phyloP scores from a whole-genome alignment of 2,888 invertebrate genomes.

The Steinernema scapterisci region DNA sequence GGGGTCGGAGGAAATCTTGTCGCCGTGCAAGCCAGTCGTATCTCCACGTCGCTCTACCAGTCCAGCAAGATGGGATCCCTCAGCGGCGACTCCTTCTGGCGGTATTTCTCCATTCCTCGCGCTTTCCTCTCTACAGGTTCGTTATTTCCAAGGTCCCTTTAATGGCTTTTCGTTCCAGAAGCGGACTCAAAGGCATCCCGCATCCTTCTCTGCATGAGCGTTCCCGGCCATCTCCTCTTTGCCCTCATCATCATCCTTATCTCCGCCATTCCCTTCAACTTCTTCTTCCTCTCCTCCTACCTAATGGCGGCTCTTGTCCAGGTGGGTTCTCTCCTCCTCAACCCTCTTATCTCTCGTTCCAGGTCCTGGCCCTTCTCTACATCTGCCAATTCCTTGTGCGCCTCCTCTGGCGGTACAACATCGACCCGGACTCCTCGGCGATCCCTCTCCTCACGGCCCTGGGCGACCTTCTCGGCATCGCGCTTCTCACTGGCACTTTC shows the following conservation, averaged over 20 bases:
- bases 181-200: constrained; percentile 54
- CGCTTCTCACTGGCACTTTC: constrained; percentile 36
- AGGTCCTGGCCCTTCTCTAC: constrained; percentile 60
- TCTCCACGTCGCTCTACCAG: constrained; percentile 54
- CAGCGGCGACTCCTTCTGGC: constrained; percentile 11
- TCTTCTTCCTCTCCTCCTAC: constrained; percentile 41
- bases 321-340: constrained; percentile 27
- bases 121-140: constrained; percentile 37
- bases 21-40: constrained; percentile 58
- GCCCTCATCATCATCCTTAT: constrained; percentile 49
- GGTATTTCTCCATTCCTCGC: constrained; percentile 30
- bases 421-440: constrained; percentile 53
- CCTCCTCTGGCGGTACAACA: constrained; percentile 53
- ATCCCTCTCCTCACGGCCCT: constrained; percentile 62
- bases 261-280: constrained; percentile 45
- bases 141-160: neutral
- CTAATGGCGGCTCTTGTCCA: constrained; percentile 32
- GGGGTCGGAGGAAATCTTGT: constrained; percentile 61
- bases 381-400: constrained; percentile 59
- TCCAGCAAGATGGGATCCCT: constrained; percentile 38
- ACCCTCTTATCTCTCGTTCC: constrained; percentile 19
- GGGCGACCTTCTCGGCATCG: constrained; percentile 52
- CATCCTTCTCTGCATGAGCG: constrained; percentile 51
- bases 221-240: constrained; percentile 58
- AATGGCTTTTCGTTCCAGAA: constrained; percentile 44